phyloP scores from a whole-genome alignment of 2,888 invertebrate species.

The Caenorhabditis plicata region DNA sequence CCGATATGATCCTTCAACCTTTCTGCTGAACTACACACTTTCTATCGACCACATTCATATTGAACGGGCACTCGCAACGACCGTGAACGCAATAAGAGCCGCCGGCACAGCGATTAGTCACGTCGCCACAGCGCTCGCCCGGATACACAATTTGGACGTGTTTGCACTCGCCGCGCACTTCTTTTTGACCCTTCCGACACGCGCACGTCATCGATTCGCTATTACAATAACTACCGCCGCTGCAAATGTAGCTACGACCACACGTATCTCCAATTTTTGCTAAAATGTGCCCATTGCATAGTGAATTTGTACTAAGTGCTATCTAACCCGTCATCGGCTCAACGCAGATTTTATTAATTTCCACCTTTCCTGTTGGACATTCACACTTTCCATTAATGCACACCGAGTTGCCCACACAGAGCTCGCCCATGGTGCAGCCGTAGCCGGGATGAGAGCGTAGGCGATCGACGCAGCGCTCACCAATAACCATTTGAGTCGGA shows the following conservation, averaged over 20 bases:
- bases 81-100: constrained; percentile 43
- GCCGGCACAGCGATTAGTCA: constrained; percentile 35
- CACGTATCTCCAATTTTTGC: constrained; percentile 46
- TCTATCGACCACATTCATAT: constrained; percentile 31
- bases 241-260: constrained; percentile 53
- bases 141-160: constrained; percentile 24
- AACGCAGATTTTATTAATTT: constrained; percentile 45
- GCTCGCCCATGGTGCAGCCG: constrained; percentile 54
- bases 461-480: constrained; percentile 47
- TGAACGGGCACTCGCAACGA: constrained; percentile 38
- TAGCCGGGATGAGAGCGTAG: constrained; percentile 58
- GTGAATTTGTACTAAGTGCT: no score
- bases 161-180: constrained; percentile 27
- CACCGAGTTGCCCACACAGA: constrained; percentile 45
- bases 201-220: constrained; percentile 37
- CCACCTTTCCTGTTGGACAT: constrained; percentile 43
- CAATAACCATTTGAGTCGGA: constrained; percentile 46
- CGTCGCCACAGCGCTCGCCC: constrained; percentile 35
- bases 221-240: constrained; percentile 54
- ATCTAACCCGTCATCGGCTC: constrained; percentile 29
- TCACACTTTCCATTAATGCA: constrained; percentile 49
- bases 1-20: constrained; percentile 5
- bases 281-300: not conserved
- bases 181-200: constrained; percentile 36
- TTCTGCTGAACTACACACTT: constrained; percentile 38